Percentiles rank a stretch among this genome's conserved stretches.
phyloP scores from a whole-genome alignment of 2,888 invertebrate genomes.

The Calephelis perditalis region DNA sequence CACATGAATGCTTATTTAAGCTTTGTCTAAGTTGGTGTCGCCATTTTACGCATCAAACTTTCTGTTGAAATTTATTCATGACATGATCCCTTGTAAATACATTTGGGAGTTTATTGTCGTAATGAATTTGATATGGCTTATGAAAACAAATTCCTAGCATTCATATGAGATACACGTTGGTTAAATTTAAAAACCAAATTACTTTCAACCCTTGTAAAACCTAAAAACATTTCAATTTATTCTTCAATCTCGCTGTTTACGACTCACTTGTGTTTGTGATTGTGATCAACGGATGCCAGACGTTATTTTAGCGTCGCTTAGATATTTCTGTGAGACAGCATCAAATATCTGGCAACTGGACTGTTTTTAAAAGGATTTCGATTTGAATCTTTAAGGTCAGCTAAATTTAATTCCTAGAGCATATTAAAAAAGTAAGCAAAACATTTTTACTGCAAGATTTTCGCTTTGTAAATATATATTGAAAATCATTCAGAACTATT shows the following conservation, averaged over 20 bases:
- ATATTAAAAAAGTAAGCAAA: too few species aligned
- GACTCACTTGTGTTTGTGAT: neutral
- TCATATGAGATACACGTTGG: slow-evolving; percentile 32
- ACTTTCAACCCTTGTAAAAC: slow-evolving; percentile 26
- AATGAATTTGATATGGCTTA: slow-evolving; percentile 75
- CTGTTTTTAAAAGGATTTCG: too few species aligned
- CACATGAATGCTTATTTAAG: slow-evolving; percentile 36
- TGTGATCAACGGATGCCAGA: neutral
- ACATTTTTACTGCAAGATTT: too few species aligned
- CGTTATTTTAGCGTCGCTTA: neutral
- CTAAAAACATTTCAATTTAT: slow-evolving; percentile 5
- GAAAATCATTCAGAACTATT: too few species aligned
- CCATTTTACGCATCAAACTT: slow-evolving; percentile 73
- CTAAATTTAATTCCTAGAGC: too few species aligned
- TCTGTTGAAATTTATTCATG: slow-evolving; percentile 74
- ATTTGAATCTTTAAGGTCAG: too few species aligned
- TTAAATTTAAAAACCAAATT: slow-evolving; percentile 17
- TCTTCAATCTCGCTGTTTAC: slow-evolving; percentile 1
- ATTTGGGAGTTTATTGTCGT: slow-evolving; percentile 75
- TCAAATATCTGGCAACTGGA: too few species aligned
- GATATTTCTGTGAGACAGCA: too few species aligned
- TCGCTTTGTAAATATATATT: too few species aligned
- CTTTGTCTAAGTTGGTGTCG: slow-evolving; percentile 55
- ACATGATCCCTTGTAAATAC: slow-evolving; percentile 74
- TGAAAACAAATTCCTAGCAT: slow-evolving; percentile 57